Percentiles rank a stretch among this genome's conserved stretches.
phyloP scores from a whole-genome alignment of 2,888 invertebrate genomes.

The Scaptomyza caliginosa region DNA sequence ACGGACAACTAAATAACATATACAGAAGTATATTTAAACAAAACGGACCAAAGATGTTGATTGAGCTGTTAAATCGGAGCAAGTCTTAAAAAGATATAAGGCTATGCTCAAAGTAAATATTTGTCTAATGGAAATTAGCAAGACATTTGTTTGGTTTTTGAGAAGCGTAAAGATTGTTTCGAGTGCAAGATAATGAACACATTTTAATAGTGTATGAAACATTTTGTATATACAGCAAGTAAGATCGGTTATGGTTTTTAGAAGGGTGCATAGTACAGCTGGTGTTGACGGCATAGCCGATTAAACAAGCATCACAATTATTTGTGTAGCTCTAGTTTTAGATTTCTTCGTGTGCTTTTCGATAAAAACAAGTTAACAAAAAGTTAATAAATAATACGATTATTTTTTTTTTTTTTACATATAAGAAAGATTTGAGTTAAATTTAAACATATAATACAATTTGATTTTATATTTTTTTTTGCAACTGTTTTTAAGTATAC shows the following conservation, averaged over 20 bases:
- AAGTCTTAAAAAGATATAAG: background rate
- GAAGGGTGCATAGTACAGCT: conserved; percentile 37
- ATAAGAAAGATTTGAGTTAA: conserved; percentile 8
- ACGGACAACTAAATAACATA: conserved; percentile 19
- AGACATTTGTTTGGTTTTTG: conserved; percentile 1
- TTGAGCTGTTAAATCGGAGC: too few species aligned
- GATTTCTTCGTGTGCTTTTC: conserved; percentile 24
- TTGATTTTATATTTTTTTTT: conserved; percentile 27
- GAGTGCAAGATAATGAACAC: conserved; percentile 55
- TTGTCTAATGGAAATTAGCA: conserved; percentile 16
- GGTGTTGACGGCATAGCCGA: conserved; percentile 15
- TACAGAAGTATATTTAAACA: conserved; percentile 2
- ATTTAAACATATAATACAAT: conserved; percentile 16
- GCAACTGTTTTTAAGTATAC: conserved; percentile 54
- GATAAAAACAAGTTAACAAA: conserved; percentile 17
- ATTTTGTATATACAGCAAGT: conserved; percentile 33
- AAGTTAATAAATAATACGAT: conserved; percentile 10
- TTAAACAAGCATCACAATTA: conserved; percentile 20
- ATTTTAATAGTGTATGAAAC: conserved; percentile 53
- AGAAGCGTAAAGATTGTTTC: conserved; percentile 12
- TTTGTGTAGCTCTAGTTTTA: conserved; percentile 23
- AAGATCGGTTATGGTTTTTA: background rate
- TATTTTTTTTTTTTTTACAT: conserved; percentile 9
- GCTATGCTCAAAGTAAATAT: background rate
- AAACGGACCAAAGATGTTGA: conserved; percentile 35